Percentiles rank a stretch among this genome's conserved stretches.
These are phyloP conservation scores for Drosophila tanythrix DNA, from an alignment of 2,888 invertebrate species.

Conservation along the genomic window DNA sequence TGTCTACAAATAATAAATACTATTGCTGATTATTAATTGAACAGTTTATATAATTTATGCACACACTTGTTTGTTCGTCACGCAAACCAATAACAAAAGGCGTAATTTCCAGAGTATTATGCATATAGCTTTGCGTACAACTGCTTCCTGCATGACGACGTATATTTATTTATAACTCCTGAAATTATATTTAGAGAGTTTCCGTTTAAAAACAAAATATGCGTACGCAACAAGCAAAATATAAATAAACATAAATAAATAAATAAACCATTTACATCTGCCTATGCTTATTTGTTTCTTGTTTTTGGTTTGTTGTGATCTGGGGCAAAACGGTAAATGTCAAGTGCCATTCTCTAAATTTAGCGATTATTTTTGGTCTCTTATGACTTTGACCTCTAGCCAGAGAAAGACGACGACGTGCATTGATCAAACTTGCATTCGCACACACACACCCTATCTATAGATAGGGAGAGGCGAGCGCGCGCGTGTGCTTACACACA, in stretches of 20 bases:
- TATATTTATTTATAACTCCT: slow-evolving; percentile 24
- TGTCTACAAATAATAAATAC: neutral
- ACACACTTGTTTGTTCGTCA: neutral
- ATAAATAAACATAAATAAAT: neutral
- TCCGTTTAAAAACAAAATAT: slow-evolving; percentile 13
- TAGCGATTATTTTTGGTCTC: slow-evolving; percentile 29
- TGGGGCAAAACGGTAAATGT: slow-evolving; percentile 6
- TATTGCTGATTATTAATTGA: neutral
- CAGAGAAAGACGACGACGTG: slow-evolving; percentile 31
- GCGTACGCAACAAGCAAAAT: neutral
- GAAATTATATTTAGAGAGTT: slow-evolving; percentile 5
- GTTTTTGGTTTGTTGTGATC: neutral
- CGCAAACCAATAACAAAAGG: neutral
- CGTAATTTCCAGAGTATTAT: neutral
- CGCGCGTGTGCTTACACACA: slow-evolving; percentile 50
- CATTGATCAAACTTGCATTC: slow-evolving; percentile 63
- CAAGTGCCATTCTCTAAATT: slow-evolving; percentile 40
- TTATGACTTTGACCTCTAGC: slow-evolving; percentile 58
- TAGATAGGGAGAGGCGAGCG: slow-evolving; percentile 6
- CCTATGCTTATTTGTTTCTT: neutral
- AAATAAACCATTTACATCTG: neutral
- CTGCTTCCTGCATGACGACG: slow-evolving; percentile 7
- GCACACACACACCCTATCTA: slow-evolving; percentile 10
- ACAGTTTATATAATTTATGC: neutral
- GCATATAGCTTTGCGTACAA: slow-evolving; percentile 5